A percentile compares a stretch with the other conserved stretches of the same genome.
Conservation (phyloP, 2,888 invertebrate genomes). For the Aquatica leii region DNA sequence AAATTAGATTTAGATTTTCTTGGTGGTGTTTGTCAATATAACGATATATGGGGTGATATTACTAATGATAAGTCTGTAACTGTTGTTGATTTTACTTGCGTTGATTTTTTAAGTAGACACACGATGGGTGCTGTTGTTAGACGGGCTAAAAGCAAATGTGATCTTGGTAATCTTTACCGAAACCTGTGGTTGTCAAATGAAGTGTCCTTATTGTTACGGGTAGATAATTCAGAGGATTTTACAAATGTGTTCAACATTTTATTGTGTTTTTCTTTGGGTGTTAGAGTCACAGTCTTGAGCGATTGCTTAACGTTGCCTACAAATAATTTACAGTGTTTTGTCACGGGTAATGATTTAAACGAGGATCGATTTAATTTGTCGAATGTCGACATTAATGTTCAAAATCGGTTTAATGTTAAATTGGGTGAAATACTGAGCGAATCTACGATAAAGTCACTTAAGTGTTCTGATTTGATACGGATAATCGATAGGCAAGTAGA, state of each 20-base stretch:
- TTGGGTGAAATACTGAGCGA: neutral
- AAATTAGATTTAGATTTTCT: constrained; percentile 1
- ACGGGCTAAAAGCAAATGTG: too few species aligned
- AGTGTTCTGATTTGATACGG: neutral
- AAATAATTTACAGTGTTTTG: too few species aligned
- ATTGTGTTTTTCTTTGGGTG: neutral
- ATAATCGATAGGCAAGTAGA: neutral
- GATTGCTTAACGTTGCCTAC: too few species aligned
- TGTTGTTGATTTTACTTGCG: neutral
- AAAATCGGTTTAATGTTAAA: neutral
- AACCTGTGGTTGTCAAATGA: neutral
- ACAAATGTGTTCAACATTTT: neutral
- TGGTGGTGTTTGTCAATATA: neutral
- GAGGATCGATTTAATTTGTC: too few species aligned
- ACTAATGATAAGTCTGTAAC: neutral
- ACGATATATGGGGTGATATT: neutral
- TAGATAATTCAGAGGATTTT: neutral
- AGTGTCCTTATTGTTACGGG: neutral
- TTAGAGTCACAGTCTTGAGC: neutral
- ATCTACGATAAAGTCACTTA: neutral
- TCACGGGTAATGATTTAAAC: too few species aligned
- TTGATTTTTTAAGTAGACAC: neutral
- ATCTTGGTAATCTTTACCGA: too few species aligned
- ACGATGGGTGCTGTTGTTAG: neutral
- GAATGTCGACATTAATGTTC: too few species aligned